A percentile compares a stretch with the other conserved stretches of the same genome.
Evolutionary conservation across 2,113 vertebrate species (phyloP).

Genomic region (Cervus canadensis): DNA sequence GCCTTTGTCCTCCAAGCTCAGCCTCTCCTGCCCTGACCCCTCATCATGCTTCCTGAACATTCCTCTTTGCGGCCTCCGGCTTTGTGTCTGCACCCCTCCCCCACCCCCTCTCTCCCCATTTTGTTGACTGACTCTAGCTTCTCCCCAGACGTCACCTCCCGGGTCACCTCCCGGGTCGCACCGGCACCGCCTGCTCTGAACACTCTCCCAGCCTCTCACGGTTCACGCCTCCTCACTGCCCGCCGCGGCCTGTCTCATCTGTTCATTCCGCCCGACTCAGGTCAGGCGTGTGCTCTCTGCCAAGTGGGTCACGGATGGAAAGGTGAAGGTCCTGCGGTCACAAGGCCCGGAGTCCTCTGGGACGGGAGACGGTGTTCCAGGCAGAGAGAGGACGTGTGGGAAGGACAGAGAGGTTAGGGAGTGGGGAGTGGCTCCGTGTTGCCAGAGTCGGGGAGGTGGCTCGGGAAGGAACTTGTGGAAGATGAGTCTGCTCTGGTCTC

Average conservation of each 20-base stretch:
- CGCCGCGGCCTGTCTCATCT: background rate
- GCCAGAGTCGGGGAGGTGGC: background rate
- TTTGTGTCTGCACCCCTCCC: background rate
- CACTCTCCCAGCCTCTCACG: too few relatives aligned
- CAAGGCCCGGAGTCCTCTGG: background rate
- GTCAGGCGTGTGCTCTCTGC: background rate
- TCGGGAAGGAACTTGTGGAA: background rate
- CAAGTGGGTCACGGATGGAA: background rate
- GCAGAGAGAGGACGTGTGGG: background rate
- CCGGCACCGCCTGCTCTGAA: background rate
- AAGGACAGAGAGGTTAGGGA: background rate
- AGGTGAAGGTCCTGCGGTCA: background rate
- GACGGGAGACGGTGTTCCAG: background rate
- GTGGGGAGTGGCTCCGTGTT: background rate
- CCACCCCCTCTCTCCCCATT: background rate
- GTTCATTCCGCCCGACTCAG: background rate
- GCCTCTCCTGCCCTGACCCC: background rate
- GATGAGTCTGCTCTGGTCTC: background rate
- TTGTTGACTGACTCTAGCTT: fast-evolving
- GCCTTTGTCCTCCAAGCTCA: background rate
- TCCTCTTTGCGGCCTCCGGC: background rate
- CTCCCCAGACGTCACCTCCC: background rate
- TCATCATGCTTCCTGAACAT: background rate
- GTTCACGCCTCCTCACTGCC: background rate
- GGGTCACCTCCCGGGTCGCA: fast-evolving